These are phyloP conservation scores for Phaonia tiefii DNA, from an alignment of 2,888 invertebrate genomes.

Conservation along the genomic window DNA sequence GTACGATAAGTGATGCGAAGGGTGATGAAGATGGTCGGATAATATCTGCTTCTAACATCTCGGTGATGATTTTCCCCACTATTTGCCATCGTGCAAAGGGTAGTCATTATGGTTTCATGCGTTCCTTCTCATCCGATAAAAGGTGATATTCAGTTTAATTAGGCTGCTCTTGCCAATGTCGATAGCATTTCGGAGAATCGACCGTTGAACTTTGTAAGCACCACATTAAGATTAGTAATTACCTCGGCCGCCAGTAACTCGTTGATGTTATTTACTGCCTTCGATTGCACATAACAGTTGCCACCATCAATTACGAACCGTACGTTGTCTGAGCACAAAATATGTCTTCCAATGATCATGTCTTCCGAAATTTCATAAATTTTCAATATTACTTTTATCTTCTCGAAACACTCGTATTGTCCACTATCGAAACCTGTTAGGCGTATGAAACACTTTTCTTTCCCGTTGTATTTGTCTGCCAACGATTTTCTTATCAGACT, in stretches of 20 bases:
- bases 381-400: background rate
- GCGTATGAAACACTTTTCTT: background rate
- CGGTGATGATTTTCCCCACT: slow-evolving; percentile 25
- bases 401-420: background rate
- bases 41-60: slow-evolving; percentile 36
- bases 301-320: background rate
- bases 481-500: no score
- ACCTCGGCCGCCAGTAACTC: background rate
- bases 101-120: slow-evolving; percentile 45
- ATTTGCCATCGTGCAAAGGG: slow-evolving; percentile 50
- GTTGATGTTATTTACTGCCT: background rate
- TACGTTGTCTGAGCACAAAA: background rate
- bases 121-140: slow-evolving; percentile 5
- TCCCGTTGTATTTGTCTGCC: background rate
- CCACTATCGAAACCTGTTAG: background rate
- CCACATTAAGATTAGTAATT: background rate
- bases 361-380: background rate
- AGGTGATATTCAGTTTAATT: slow-evolving; percentile 32
- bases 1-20: slow-evolving; percentile 56
- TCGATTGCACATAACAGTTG: background rate
- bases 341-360: slow-evolving; percentile 4
- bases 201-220: background rate
- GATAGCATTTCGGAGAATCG: background rate
- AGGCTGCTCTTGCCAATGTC: slow-evolving; percentile 50
- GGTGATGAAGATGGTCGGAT: slow-evolving; percentile 51